Conservation (phyloP, 2,888 invertebrate species). For the Antheraea assamensis region DNA sequence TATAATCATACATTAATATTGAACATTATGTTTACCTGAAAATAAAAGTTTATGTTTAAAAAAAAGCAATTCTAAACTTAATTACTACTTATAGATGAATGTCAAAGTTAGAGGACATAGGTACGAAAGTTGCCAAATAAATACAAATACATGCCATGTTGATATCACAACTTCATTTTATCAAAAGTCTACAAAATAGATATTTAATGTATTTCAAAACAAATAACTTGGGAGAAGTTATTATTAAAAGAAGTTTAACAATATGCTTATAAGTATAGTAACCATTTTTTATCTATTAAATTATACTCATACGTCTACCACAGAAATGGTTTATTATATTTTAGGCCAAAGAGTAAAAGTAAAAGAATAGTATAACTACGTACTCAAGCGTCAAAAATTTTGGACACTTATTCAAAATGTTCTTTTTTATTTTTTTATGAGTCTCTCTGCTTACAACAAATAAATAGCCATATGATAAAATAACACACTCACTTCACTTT, state of each 20-base stretch:
- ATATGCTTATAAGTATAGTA: not conserved
- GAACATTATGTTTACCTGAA: constrained; percentile 62
- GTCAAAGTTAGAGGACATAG: constrained; percentile 58
- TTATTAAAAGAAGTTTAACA: not conserved
- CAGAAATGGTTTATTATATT: constrained; percentile 24
- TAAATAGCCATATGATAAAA: constrained; percentile 19
- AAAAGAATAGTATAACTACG: constrained; percentile 45
- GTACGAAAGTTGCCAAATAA: constrained; percentile 35
- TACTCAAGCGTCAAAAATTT: constrained; percentile 55
- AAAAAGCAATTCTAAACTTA: constrained; percentile 18
- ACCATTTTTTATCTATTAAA: not conserved
- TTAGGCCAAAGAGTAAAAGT: constrained; percentile 56
- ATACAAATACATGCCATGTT: constrained; percentile 21
- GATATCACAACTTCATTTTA: constrained; percentile 18
- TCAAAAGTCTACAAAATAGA: not conserved
- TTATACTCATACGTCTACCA: not conserved
- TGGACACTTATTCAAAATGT: constrained; percentile 34
- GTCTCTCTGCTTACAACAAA: constrained; percentile 6
- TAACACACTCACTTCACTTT: constrained; percentile 50
- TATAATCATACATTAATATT: constrained; percentile 19
- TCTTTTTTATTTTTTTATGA: not conserved
- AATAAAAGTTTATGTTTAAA: constrained; percentile 49
- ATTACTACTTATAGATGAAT: constrained; percentile 50
- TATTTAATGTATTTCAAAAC: constrained; percentile 21
- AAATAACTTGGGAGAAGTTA: constrained; percentile 19